phyloP scores from a whole-genome alignment of 2,113 vertebrate genomes.

The Aleadryas rufinucha region DNA sequence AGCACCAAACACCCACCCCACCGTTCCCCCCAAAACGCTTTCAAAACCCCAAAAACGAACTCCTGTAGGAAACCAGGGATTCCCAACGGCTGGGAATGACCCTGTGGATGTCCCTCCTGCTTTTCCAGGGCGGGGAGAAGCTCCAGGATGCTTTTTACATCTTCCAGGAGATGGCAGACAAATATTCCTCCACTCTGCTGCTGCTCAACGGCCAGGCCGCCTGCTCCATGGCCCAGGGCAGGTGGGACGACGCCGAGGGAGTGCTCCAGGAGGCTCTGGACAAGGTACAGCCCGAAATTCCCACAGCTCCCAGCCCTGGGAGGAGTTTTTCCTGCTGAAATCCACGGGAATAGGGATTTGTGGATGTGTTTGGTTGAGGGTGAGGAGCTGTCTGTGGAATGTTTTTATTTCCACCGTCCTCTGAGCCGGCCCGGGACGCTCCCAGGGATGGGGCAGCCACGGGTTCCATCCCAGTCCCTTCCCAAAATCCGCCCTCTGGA shows the following conservation, averaged over 20 bases:
- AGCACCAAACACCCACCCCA: not conserved
- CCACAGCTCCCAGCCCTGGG: not conserved
- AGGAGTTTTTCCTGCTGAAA: no score
- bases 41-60: accelerated
- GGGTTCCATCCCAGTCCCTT: not conserved
- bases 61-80: accelerated
- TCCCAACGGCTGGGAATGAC: accelerated
- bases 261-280: constrained; percentile 87
- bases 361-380: accelerated
- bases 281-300: constrained; percentile 66
- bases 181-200: constrained; percentile 87
- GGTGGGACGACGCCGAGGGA: constrained; percentile 92
- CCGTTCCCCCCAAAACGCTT: not conserved
- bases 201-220: constrained; percentile 91
- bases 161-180: constrained; percentile 97
- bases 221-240: constrained; percentile 91
- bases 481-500: not conserved
- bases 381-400: no score
- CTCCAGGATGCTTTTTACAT: constrained; percentile 96
- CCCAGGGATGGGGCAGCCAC: not conserved
- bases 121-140: constrained; percentile 89
- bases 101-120: not conserved
- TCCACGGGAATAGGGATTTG: accelerated
- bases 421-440: no score
- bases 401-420: no score